A percentile compares a stretch with the other conserved stretches of the same genome.
Conservation (phyloP, 2,113 vertebrate genomes). For the Microcebus ravelobensis region DNA sequence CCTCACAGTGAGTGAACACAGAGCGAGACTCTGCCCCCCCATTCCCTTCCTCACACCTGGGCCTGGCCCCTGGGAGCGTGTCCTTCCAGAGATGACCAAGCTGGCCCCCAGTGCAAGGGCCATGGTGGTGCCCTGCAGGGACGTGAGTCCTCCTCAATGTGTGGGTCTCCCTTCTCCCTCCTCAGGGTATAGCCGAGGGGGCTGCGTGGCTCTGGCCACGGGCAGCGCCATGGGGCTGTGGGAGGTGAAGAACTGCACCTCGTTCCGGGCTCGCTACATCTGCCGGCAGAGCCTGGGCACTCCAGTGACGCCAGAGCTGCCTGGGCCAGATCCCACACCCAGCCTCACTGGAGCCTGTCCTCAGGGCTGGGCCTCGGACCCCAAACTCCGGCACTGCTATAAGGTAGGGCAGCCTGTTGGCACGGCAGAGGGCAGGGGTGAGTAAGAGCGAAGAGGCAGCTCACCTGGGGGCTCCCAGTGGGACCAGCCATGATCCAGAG, state of each 20-base stretch:
- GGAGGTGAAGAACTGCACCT: constrained; percentile 92
- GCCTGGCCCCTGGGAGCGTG: accelerated
- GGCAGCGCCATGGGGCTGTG: constrained; percentile 93
- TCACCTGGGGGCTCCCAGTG: background rate
- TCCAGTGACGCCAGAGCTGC: constrained; percentile 88
- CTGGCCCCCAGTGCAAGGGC: background rate
- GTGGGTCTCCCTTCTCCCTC: constrained; percentile 43
- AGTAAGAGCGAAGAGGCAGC: background rate
- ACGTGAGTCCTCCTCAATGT: background rate
- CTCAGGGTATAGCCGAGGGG: constrained; percentile 87
- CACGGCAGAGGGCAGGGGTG: background rate
- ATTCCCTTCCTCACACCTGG: background rate
- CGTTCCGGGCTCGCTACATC: constrained; percentile 94
- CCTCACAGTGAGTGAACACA: background rate
- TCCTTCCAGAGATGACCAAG: background rate
- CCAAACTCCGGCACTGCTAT: constrained; percentile 94
- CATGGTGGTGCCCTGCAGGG: accelerated
- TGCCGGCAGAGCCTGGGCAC: constrained; percentile 93
- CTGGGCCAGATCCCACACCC: constrained; percentile 90
- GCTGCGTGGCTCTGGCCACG: constrained; percentile 94
- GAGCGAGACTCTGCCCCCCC: background rate
- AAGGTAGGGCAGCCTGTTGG: constrained; percentile 87
- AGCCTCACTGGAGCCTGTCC: constrained; percentile 92
- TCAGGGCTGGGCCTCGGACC: constrained; percentile 90
- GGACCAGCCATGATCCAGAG: background rate